These are phyloP conservation scores for Microcebus murinus DNA, from an alignment of 2,113 vertebrate species.

Conservation along the genomic window DNA sequence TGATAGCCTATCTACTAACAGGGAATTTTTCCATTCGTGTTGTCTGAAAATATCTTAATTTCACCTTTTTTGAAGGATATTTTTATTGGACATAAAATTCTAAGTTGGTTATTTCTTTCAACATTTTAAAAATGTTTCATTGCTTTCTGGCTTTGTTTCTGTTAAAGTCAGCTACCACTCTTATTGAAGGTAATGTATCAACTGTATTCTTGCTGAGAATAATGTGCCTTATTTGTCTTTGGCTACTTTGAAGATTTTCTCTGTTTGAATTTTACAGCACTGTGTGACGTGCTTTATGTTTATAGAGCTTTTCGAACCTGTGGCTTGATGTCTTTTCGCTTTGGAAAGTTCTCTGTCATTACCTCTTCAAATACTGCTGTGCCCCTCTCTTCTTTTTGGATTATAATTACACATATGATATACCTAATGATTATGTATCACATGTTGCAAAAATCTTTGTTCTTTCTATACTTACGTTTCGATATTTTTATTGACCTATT, in stretches of 20 bases:
- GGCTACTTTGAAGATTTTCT: conserved; percentile 8
- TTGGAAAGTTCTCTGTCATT: background rate
- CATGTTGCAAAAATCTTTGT: background rate
- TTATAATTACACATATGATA: background rate
- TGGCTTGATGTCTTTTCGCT: conserved; percentile 13
- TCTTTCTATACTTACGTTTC: background rate
- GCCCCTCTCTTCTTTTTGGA: background rate
- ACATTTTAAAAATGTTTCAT: background rate
- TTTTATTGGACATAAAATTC: background rate
- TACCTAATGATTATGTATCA: background rate
- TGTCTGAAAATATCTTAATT: background rate
- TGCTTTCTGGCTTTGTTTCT: conserved; percentile 36
- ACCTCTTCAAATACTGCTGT: background rate
- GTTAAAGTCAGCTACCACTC: background rate
- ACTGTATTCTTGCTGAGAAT: background rate
- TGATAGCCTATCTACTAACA: background rate
- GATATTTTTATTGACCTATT: background rate
- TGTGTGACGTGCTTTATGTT: background rate
- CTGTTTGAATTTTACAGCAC: background rate
- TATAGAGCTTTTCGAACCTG: background rate
- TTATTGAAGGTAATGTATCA: background rate
- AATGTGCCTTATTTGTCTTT: background rate
- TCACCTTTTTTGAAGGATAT: background rate
- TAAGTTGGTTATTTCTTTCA: background rate
- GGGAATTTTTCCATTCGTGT: background rate